phyloP scores from a whole-genome alignment of 2,888 invertebrate genomes.

The Harpagoxenus sublaevis region DNA sequence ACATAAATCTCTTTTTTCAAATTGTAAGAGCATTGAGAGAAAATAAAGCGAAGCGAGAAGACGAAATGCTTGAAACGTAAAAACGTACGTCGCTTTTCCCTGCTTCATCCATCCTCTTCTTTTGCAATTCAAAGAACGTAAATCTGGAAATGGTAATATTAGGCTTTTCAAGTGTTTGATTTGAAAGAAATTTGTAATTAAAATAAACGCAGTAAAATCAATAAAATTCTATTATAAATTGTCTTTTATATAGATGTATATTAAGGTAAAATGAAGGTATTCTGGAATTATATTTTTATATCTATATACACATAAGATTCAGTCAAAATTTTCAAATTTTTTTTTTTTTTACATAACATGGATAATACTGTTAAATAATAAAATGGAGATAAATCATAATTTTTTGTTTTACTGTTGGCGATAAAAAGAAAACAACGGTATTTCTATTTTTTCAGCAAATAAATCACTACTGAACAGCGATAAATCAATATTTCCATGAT shows the following conservation, averaged over 20 bases:
- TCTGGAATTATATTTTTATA: slow-evolving; percentile 15
- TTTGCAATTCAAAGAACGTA: slow-evolving; percentile 8
- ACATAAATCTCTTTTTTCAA: slow-evolving; percentile 72
- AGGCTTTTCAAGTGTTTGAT: not conserved
- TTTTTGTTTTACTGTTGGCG: not conserved
- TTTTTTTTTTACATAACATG: not conserved
- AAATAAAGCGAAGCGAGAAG: slow-evolving; percentile 58
- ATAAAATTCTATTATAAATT: slow-evolving; percentile 11
- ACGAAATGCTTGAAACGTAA: slow-evolving; percentile 52
- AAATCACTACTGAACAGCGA: not conserved
- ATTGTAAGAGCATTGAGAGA: slow-evolving; percentile 64
- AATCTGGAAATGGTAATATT: slow-evolving; percentile 39
- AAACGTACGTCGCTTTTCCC: slow-evolving; percentile 37
- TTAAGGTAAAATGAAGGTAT: not conserved
- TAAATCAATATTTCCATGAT: not conserved
- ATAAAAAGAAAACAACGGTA: not conserved
- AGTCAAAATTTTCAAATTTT: not conserved
- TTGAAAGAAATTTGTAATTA: not conserved
- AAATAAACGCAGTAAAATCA: not conserved
- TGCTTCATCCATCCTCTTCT: not conserved
- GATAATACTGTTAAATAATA: not conserved
- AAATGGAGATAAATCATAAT: not conserved
- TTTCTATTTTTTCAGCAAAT: not conserved
- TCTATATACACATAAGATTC: not conserved
- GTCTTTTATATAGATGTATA: not conserved